Percentiles rank a stretch among this genome's conserved stretches.
phyloP scores from a whole-genome alignment of 2,888 invertebrate species.

The Belgica antarctica region DNA sequence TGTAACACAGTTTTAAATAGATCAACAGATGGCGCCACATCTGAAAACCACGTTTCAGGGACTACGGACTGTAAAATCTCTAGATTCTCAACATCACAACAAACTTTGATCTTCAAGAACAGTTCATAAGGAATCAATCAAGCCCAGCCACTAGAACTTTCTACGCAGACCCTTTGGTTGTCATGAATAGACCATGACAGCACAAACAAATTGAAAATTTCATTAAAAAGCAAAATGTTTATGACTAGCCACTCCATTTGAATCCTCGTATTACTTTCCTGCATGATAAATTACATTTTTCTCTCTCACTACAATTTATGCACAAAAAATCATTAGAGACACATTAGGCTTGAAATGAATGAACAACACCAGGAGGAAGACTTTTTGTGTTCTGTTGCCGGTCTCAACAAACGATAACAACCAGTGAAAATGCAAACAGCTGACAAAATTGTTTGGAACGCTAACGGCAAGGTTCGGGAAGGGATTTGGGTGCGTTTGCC shows the following conservation, averaged over 20 bases:
- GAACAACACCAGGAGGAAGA: constrained; percentile 15
- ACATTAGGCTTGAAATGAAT: constrained; percentile 31
- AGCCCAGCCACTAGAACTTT: no score
- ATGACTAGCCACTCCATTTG: neutral
- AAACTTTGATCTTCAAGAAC: neutral
- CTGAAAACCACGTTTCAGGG: no score
- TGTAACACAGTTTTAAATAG: no score
- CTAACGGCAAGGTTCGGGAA: neutral
- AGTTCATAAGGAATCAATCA: no score
- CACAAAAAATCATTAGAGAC: constrained; percentile 41
- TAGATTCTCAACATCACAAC: neutral
- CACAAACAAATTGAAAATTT: constrained; percentile 26
- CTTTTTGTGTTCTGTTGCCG: neutral
- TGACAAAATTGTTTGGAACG: constrained; percentile 35
- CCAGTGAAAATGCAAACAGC: constrained; percentile 40
- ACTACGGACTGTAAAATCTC: no score
- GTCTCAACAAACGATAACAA: neutral
- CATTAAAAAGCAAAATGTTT: constrained; percentile 25
- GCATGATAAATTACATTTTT: constrained; percentile 34
- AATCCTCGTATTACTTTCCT: no score
- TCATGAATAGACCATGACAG: no score
- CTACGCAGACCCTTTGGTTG: no score
- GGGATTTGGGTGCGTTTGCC: neutral
- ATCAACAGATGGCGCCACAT: no score
- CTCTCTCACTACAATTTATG: constrained; percentile 28